These are phyloP conservation scores for Aplodontia rufa DNA, from an alignment of 2,113 vertebrate genomes.

Conservation along the genomic window DNA sequence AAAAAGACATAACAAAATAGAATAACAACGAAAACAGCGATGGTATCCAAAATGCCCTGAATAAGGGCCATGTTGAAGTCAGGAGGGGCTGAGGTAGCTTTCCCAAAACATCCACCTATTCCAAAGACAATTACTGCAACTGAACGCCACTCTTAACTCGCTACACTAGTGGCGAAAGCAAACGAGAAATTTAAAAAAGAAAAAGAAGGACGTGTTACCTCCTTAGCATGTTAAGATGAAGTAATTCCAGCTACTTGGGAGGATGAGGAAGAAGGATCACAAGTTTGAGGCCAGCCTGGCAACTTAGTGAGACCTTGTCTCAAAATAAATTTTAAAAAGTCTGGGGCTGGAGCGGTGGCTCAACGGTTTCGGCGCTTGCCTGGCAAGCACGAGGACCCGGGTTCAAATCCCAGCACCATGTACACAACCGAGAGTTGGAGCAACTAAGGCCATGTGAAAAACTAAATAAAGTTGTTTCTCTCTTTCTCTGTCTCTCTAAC, in stretches of 20 bases:
- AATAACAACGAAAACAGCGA: background rate
- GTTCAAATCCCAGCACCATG: background rate
- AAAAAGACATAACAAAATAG: background rate
- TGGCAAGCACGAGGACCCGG: too few relatives aligned
- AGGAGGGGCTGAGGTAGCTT: background rate
- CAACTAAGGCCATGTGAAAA: too few relatives aligned
- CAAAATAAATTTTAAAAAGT: background rate
- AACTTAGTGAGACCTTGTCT: background rate
- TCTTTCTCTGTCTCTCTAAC: too few relatives aligned
- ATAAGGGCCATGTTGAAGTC: background rate
- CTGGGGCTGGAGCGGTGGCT: background rate
- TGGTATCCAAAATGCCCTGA: background rate
- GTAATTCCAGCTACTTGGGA: background rate
- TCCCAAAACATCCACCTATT: background rate
- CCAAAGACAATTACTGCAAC: background rate
- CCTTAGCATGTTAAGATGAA: background rate
- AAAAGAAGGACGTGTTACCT: background rate
- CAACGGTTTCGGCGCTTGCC: too few relatives aligned
- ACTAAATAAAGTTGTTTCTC: too few relatives aligned
- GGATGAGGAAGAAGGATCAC: background rate
- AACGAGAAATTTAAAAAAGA: background rate
- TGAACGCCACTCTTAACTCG: background rate
- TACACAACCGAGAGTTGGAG: too few relatives aligned
- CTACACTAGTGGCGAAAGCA: background rate
- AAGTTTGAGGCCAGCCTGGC: background rate